Percentiles rank a stretch among this genome's conserved stretches.
Conservation (phyloP, 2,888 invertebrate species). For the Rhagium mordax region DNA sequence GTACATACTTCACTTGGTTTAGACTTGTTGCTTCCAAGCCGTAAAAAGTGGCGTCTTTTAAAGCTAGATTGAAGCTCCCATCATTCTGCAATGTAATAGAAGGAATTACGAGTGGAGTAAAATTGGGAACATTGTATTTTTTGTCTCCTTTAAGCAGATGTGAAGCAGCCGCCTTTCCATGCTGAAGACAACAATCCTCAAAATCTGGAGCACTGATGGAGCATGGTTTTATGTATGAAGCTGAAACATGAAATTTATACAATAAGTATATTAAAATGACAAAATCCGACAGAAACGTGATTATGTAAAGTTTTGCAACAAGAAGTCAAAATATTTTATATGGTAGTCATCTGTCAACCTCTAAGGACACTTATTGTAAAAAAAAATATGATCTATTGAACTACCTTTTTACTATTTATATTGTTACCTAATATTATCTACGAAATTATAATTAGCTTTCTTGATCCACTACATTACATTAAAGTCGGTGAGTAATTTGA, state of each 20-base stretch:
- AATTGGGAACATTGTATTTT: conserved; percentile 52
- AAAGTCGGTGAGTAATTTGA: no score
- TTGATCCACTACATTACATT: no score
- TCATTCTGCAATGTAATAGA: conserved; percentile 49
- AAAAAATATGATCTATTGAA: no score
- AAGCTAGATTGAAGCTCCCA: conserved; percentile 47
- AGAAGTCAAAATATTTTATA: no score
- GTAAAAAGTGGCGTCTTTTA: conserved; percentile 46
- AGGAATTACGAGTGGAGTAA: conserved; percentile 56
- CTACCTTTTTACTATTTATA: no score
- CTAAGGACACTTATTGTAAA: no score
- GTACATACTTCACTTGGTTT: not conserved
- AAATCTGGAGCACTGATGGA: conserved; percentile 39
- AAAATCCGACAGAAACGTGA: no score
- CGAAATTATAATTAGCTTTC: no score
- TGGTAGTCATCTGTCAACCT: no score
- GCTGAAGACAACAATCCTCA: conserved; percentile 36
- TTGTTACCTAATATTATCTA: no score
- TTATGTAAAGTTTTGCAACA: no score
- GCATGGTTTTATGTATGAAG: conserved; percentile 45
- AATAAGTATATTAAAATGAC: no score
- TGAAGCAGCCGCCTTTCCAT: conserved; percentile 43
- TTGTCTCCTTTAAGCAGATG: conserved; percentile 50
- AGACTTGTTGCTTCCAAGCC: conserved; percentile 52
- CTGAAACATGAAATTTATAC: conserved; percentile 36